These are phyloP conservation scores for Idaea straminata DNA, from an alignment of 2,888 invertebrate genomes.

Conservation along the genomic window DNA sequence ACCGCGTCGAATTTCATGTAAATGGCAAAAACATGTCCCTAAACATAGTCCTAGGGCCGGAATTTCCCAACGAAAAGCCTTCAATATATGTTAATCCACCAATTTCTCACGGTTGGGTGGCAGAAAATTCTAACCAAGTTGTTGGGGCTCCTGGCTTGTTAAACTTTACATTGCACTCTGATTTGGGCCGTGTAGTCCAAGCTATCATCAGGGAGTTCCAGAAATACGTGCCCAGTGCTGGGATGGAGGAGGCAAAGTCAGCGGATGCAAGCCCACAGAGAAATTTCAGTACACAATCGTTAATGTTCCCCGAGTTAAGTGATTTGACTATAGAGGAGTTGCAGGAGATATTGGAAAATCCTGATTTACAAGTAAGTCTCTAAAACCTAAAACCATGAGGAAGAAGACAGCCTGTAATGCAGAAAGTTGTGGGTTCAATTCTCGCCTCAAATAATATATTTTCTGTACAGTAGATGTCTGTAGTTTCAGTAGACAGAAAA, in stretches of 20 bases:
- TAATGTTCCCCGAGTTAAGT: slow-evolving; percentile 64
- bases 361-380: slow-evolving; percentile 79
- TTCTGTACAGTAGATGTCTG: too few relatives aligned
- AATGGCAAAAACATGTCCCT: slow-evolving; percentile 84
- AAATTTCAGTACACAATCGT: slow-evolving; percentile 42
- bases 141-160: slow-evolving; percentile 87
- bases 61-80: slow-evolving; percentile 89
- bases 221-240: slow-evolving; percentile 66
- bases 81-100: slow-evolving; percentile 83
- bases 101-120: slow-evolving; percentile 87
- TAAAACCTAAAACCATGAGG: too few relatives aligned
- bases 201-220: slow-evolving; percentile 90
- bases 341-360: slow-evolving; percentile 84
- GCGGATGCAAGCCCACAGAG: slow-evolving; percentile 56
- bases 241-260: slow-evolving; percentile 57
- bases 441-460: too few relatives aligned
- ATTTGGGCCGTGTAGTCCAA: slow-evolving; percentile 89
- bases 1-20: slow-evolving; percentile 84
- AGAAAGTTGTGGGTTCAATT: too few relatives aligned
- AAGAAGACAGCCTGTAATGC: too few relatives aligned
- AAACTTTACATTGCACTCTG: slow-evolving; percentile 89
- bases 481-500: too few relatives aligned
- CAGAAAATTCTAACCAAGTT: slow-evolving; percentile 83
- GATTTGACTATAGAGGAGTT: slow-evolving; percentile 81
- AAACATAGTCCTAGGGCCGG: slow-evolving; percentile 82